These are phyloP conservation scores for Ischnura elegans DNA, from an alignment of 2,888 invertebrate species.

Conservation along the genomic window DNA sequence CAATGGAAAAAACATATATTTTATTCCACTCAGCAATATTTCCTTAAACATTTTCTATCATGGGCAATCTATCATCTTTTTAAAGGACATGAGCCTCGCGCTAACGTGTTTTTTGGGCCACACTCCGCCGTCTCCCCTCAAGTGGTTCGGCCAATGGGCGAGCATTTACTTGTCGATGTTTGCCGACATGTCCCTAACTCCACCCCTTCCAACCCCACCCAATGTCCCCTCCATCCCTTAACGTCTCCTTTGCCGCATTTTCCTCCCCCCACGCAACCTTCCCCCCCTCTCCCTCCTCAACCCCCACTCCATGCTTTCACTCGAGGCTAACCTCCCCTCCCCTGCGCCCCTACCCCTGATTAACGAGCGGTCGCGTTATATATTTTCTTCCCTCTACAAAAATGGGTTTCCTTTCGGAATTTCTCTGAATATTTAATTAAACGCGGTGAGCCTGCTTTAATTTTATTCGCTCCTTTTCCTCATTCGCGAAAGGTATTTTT, in stretches of 20 bases:
- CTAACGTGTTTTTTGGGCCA: no score
- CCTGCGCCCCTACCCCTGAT: conserved; percentile 16
- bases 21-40: no score
- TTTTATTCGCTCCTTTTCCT: conserved; percentile 43
- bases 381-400: conserved; percentile 35
- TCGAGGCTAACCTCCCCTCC: background rate
- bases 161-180: background rate
- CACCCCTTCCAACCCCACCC: no score
- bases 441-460: conserved; percentile 53
- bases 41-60: no score
- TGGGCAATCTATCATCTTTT: no score
- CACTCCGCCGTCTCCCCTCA: no score
- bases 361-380: conserved; percentile 40
- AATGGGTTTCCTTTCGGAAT: conserved; percentile 44
- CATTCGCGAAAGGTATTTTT: background rate
- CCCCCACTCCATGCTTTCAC: background rate
- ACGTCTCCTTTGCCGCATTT: background rate
- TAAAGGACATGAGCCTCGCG: no score
- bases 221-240: background rate
- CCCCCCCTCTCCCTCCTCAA: background rate
- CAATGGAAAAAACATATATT: no score
- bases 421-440: conserved; percentile 67
- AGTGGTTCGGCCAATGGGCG: background rate
- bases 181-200: background rate
- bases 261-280: background rate